These are phyloP conservation scores for Cavia aperea DNA, from an alignment of 2,113 vertebrate genomes.

Conservation along the genomic window DNA sequence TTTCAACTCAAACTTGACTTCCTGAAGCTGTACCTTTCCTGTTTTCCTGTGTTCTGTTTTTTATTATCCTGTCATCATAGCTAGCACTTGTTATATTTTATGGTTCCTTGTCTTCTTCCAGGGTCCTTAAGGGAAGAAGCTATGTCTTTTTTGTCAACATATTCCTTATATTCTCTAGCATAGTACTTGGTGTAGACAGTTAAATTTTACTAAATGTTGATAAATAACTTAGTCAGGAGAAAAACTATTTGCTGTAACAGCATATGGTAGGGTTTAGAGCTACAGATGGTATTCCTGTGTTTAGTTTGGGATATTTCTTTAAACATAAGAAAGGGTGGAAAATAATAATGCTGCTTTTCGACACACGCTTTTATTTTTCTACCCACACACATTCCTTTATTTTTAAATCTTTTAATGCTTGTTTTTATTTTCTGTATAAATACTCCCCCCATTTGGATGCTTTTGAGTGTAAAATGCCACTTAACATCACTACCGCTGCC, in stretches of 20 bases:
- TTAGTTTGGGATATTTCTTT: constrained; percentile 49
- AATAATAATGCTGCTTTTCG: constrained; percentile 44
- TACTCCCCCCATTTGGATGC: neutral
- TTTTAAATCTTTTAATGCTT: constrained; percentile 51
- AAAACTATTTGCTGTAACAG: neutral
- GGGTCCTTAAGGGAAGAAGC: neutral
- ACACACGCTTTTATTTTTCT: constrained; percentile 42
- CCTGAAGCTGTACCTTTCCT: neutral
- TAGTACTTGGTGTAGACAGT: neutral
- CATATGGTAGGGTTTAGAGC: constrained; percentile 35
- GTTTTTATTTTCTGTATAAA: constrained; percentile 45
- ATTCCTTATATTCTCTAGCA: neutral
- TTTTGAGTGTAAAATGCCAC: constrained; percentile 43
- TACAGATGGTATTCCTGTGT: constrained; percentile 23
- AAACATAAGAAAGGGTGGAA: constrained; percentile 34
- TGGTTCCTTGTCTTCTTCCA: neutral
- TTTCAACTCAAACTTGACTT: constrained; percentile 15
- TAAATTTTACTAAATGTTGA: neutral
- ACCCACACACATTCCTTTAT: neutral
- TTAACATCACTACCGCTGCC: constrained; percentile 8
- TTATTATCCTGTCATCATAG: neutral
- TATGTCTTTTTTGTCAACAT: neutral
- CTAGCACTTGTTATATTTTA: neutral
- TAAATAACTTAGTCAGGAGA: constrained; percentile 19
- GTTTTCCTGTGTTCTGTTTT: neutral